These are phyloP conservation scores for Champsocephalus esox DNA, from an alignment of 2,797 vertebrate species.

Conservation along the genomic window DNA sequence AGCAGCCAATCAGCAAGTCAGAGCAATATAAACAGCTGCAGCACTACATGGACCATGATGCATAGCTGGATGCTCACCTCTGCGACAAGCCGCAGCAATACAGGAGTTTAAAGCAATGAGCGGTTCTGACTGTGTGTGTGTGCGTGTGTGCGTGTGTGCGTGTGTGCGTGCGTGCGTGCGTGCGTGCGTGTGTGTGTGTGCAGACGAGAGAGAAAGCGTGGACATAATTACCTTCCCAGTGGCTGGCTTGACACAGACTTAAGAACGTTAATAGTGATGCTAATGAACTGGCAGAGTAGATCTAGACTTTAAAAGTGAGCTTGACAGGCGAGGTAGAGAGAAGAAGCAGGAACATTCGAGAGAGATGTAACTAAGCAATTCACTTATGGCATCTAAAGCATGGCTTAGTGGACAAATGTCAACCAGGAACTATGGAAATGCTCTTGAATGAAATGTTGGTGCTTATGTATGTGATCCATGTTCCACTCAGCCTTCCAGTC, in stretches of 20 bases:
- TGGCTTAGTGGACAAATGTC: neutral
- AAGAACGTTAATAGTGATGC: constrained; percentile 61
- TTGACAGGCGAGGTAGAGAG: constrained; percentile 28
- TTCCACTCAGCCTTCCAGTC: neutral
- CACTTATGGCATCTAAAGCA: neutral
- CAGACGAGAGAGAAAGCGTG: constrained; percentile 20
- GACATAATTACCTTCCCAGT: constrained; percentile 56
- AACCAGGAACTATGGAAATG: neutral
- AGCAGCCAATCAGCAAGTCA: no score
- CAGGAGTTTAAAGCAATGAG: no score
- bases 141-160: neutral
- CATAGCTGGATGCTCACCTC: no score
- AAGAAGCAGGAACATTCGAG: constrained; percentile 14
- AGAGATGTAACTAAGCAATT: constrained; percentile 14
- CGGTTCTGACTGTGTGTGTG: neutral
- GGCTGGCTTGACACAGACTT: constrained; percentile 49
- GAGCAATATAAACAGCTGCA: no score
- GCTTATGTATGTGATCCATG: neutral
- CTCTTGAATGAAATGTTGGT: neutral
- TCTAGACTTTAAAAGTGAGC: constrained; percentile 25
- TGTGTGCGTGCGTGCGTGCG: constrained; percentile 10
- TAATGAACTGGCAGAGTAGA: constrained; percentile 56
- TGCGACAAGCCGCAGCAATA: no score
- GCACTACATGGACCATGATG: no score
- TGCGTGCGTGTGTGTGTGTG: constrained; percentile 11